Percentiles rank a stretch among this genome's conserved stretches.
phyloP scores from a whole-genome alignment of 2,797 vertebrate species.

The Syngnathus rostellatus region DNA sequence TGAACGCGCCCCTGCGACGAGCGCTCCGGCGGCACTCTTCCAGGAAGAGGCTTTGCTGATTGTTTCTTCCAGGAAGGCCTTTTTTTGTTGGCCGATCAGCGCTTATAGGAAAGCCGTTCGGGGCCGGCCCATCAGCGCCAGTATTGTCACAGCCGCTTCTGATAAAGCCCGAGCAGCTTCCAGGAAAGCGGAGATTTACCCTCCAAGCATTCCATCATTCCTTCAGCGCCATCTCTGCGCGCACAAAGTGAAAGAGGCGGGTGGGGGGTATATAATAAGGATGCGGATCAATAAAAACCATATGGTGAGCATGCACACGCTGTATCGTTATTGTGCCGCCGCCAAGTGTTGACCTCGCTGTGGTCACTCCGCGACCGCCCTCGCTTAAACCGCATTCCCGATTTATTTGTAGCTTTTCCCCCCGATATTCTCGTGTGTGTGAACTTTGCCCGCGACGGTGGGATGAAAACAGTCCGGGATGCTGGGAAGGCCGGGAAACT shows the following conservation, averaged over 20 bases:
- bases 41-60: slow-evolving; percentile 60
- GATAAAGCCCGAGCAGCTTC: slow-evolving; percentile 66
- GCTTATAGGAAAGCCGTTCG: slow-evolving; percentile 53
- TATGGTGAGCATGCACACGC: slow-evolving; percentile 51
- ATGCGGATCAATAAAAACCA: slow-evolving; percentile 64
- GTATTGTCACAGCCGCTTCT: slow-evolving; percentile 70
- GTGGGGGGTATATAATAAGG: slow-evolving; percentile 39
- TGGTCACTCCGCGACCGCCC: slow-evolving; percentile 31
- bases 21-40: slow-evolving; percentile 41
- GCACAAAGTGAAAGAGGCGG: slow-evolving; percentile 29
- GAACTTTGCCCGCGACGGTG: not conserved
- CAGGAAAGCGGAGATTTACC: slow-evolving; percentile 70
- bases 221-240: slow-evolving; percentile 50
- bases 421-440: too few species aligned
- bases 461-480: slow-evolving; percentile 1
- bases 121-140: slow-evolving; percentile 49
- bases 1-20: slow-evolving; percentile 33
- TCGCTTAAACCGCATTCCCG: slow-evolving; percentile 30
- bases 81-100: slow-evolving; percentile 47
- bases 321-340: not conserved
- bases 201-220: slow-evolving; percentile 66
- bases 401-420: slow-evolving; percentile 13
- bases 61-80: slow-evolving; percentile 62
- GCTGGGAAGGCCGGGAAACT: slow-evolving; percentile 4
- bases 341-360: slow-evolving; percentile 24